These are phyloP conservation scores for Ephydatia muelleri DNA, from an alignment of 37 sponge, comb jelly and placozoan genomes.

Conservation along the genomic window DNA sequence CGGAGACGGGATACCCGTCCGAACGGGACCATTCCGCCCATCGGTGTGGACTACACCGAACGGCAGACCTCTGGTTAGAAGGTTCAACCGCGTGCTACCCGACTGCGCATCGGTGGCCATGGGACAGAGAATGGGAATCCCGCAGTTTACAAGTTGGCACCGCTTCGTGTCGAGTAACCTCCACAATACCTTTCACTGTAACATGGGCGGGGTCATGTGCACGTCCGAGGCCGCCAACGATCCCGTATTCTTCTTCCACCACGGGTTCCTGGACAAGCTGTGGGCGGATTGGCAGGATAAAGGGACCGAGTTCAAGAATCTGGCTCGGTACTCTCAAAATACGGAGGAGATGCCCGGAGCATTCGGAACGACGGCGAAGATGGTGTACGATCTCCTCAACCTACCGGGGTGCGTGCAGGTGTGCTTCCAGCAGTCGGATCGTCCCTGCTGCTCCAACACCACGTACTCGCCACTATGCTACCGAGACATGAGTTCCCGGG, in stretches of 20 bases:
- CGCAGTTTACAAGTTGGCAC: constrained; percentile 33
- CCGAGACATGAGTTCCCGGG: background rate
- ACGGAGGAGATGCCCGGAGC: constrained; percentile 18
- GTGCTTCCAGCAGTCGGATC: constrained; percentile 3
- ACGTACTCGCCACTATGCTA: constrained; percentile 11
- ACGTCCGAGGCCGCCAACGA: constrained; percentile 34
- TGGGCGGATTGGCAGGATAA: constrained; percentile 54
- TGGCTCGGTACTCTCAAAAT: constrained; percentile 15
- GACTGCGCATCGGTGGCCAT: constrained; percentile 18
- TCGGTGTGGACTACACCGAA: background rate
- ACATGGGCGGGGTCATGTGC: constrained; percentile 49
- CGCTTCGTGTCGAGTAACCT: background rate
- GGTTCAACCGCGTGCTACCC: constrained; percentile 23
- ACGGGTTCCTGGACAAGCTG: constrained; percentile 55
- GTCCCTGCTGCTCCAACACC: constrained; percentile 15
- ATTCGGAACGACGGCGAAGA: background rate
- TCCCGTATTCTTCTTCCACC: constrained; percentile 60
- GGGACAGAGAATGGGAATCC: background rate
- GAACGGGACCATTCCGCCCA: constrained; percentile 33
- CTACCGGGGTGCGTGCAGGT: constrained; percentile 27
- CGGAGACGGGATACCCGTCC: constrained; percentile 35
- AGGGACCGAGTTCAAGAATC: constrained; percentile 25
- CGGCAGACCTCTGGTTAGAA: constrained; percentile 2
- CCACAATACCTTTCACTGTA: constrained; percentile 41
- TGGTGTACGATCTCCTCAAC: constrained; percentile 21